phyloP scores from a whole-genome alignment of 2,113 vertebrate species.

The human region GRCh38 chr4:119214001-119214500 shows the following conservation, averaged over 20 bases:
- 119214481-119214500: not conserved
- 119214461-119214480: not conserved
- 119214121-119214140: no score
- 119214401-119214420: not conserved
- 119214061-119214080: not conserved
- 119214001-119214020: not conserved
- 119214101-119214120: constrained; percentile 2
- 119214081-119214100: not conserved
- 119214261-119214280: constrained; percentile 50
- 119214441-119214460: not conserved
- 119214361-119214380: constrained; percentile 4
- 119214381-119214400: not conserved
- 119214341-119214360: constrained; percentile 12
- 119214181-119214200: not conserved
- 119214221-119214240: not conserved
- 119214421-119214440: not conserved
- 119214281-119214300: constrained; percentile 10
- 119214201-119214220: not conserved
- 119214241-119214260: constrained; percentile 5
- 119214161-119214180: not conserved
- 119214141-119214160: not conserved
- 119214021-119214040: not conserved
- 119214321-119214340: not conserved
- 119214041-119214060: not conserved
- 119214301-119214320: not conserved